These are phyloP conservation scores for Bujurquina vittata DNA, from an alignment of 2,113 vertebrate species.

Conservation along the genomic window DNA sequence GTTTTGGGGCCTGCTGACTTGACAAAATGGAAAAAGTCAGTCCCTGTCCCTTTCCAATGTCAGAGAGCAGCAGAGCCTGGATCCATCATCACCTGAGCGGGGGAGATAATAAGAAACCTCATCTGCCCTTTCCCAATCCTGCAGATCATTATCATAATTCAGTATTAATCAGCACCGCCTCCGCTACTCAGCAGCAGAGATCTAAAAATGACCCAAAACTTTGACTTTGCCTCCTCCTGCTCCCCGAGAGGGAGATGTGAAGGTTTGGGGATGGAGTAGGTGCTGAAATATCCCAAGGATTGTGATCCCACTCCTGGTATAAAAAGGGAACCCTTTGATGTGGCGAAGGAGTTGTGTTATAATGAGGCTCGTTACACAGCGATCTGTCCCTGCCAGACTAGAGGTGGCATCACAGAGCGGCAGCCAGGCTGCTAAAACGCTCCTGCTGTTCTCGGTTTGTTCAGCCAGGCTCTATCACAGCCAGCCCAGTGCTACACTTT, in stretches of 20 bases:
- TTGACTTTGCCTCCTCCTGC: conserved; percentile 42
- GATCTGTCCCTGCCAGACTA: conserved; percentile 61
- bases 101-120: conserved; percentile 58
- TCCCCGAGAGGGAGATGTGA: conserved; percentile 40
- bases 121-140: conserved; percentile 58
- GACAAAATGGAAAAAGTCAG: conserved; percentile 52
- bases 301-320: conserved; percentile 58
- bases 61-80: conserved; percentile 51
- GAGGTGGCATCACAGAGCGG: conserved; percentile 66
- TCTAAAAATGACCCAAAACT: conserved; percentile 70
- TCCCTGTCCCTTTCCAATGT: conserved; percentile 54
- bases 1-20: conserved; percentile 57
- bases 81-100: conserved; percentile 59
- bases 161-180: conserved; percentile 67
- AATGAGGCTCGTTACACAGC: conserved; percentile 67
- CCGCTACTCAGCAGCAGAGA: conserved; percentile 43
- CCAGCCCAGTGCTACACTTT: conserved; percentile 52
- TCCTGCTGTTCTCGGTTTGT: conserved; percentile 69
- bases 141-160: conserved; percentile 73
- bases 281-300: conserved; percentile 62
- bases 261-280: conserved; percentile 34
- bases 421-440: conserved; percentile 67
- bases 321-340: conserved; percentile 68
- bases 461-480: conserved; percentile 67
- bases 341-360: conserved; percentile 61